Base-by-base conservation (phyloP, 1,140 invertebrate species). In the Teleopsis dalmanni region DNA sequence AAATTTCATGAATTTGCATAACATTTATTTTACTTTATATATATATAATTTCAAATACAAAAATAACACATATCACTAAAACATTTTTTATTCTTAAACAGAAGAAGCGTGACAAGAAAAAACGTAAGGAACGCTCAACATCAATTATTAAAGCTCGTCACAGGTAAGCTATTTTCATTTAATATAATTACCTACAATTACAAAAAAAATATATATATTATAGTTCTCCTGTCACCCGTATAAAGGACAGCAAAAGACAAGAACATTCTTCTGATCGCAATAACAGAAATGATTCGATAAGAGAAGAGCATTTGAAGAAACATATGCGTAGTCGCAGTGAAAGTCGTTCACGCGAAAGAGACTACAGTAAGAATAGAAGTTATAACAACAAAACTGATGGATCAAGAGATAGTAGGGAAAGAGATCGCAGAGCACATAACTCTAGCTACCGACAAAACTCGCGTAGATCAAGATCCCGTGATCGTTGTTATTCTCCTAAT, bases 81-180 rank as follows among this genome's bases (percentile, higher is more conserved):
- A 14, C 16, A 3, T 33, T 40, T 36, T 36, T 13, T 42, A 4
- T 47, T 16, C 14, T 19, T 25, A 42, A 38, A 33, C 56, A 69
- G 65, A 66, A 65, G 54, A 69, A 69, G 42, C 67, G 66, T 38
- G 62, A 66, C 23, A 67, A 68, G 50, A 68, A 60, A n/a, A 69
- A 69, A 56, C 65, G 61, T 57, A 69, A 61, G 50, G 42, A 51
- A 10, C 57, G 65, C 37, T 57, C 56, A 35, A 57, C 49, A 27
- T 69, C 65, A 14, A 45, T 57, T 26, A 65, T 64, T 26, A 60
- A 66, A 38, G 60, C 57, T 14, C 58, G 57, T 50, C 57, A 61
- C 16, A 59, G 54, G 65, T 69, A 51, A 58, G 60, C 55, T 27
- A 0, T 9, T 25, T 4, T 37, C 2, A 27, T 29, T n/a, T 4